A percentile compares a stretch with the other conserved stretches of the same genome.
phyloP scores from a whole-genome alignment of 2,888 invertebrate genomes.

The Tenodera sinensis region DNA sequence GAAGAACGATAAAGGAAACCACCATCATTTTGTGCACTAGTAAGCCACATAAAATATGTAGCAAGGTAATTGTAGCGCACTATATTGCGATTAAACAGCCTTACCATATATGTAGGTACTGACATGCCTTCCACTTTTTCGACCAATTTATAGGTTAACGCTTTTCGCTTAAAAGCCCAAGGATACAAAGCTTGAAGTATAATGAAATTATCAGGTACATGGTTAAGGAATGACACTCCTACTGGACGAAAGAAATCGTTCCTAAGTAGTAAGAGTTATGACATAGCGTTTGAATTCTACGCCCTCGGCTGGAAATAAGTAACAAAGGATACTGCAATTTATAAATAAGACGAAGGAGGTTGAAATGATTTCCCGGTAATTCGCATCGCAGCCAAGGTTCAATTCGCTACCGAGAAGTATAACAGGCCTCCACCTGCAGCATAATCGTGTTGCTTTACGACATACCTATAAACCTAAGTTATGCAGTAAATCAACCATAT shows the following conservation, averaged over 20 bases:
- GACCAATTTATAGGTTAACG: background rate
- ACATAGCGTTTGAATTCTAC: background rate
- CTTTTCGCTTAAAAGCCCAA: background rate
- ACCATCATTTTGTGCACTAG: too few species aligned
- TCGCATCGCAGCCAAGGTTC: background rate
- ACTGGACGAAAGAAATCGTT: background rate
- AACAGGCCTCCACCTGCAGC: too few species aligned
- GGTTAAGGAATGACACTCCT: background rate
- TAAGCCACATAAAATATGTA: too few species aligned
- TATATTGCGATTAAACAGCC: too few species aligned
- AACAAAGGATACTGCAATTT: background rate
- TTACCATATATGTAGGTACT: too few species aligned
- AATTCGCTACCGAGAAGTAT: too few species aligned
- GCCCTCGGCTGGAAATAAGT: background rate
- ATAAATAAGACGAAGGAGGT: background rate
- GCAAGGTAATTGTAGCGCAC: too few species aligned
- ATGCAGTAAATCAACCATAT: too few species aligned
- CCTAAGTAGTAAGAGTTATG: background rate
- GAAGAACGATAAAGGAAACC: too few species aligned
- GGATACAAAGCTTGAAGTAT: background rate
- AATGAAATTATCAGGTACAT: background rate
- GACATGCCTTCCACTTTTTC: too few species aligned
- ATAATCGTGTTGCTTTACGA: too few species aligned
- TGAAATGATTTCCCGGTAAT: background rate
- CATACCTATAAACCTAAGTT: too few species aligned